Conservation (phyloP, 2,113 vertebrate genomes). For the Turnix velox region DNA sequence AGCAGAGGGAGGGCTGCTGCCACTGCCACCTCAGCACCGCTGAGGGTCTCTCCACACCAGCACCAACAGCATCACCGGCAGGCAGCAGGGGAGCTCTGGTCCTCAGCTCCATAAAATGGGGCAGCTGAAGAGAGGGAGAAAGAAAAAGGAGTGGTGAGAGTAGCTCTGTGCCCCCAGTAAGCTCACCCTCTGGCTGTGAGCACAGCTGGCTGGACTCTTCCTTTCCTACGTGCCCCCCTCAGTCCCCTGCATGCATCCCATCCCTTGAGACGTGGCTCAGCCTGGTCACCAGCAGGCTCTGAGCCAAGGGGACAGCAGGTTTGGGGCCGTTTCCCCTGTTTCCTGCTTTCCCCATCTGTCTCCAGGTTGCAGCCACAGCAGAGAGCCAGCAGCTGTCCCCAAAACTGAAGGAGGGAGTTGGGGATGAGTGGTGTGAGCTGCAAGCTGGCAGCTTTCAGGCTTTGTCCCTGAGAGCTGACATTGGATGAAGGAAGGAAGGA, state of each 20-base stretch:
- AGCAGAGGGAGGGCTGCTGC: constrained; percentile 40
- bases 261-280: background rate
- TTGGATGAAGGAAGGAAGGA: background rate
- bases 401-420: background rate
- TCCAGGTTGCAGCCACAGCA: background rate
- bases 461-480: background rate
- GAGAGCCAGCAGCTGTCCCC: background rate
- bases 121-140: constrained; percentile 19
- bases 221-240: background rate
- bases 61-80: constrained; percentile 35
- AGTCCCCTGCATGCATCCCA: background rate
- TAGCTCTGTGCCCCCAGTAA: background rate
- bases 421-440: background rate
- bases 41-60: background rate
- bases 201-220: background rate
- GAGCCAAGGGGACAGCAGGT: background rate
- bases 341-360: background rate
- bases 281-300: background rate
- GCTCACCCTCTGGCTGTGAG: background rate
- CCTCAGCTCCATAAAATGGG: constrained; percentile 67
- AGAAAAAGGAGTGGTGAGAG: background rate
- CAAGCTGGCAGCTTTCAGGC: background rate
- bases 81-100: background rate
- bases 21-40: constrained; percentile 11
- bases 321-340: background rate